These are phyloP conservation scores for Atherinosoma microstoma DNA, from an alignment of 2,797 vertebrate genomes.

Conservation along the genomic window DNA sequence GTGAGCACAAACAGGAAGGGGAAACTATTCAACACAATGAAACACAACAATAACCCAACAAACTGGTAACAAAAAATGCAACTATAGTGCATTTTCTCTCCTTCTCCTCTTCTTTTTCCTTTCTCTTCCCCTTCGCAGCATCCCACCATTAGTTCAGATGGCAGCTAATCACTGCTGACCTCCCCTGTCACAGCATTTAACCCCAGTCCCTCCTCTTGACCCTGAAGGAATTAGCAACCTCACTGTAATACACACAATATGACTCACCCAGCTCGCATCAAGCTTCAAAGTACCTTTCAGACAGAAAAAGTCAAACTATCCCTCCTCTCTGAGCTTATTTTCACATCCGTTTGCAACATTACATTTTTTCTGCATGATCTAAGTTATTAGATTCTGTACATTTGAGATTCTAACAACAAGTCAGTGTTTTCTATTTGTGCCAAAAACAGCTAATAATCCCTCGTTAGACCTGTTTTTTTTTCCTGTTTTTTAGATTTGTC, in stretches of 20 bases:
- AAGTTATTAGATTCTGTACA: neutral
- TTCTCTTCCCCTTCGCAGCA: constrained; percentile 43
- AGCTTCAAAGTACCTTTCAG: neutral
- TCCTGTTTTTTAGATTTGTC: too few relatives aligned
- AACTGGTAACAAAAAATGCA: constrained; percentile 31
- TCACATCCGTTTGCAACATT: neutral
- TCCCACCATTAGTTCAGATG: constrained; percentile 69
- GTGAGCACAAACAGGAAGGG: constrained; percentile 5
- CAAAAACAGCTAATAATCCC: neutral
- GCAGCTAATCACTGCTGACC: constrained; percentile 80
- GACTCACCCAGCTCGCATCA: neutral
- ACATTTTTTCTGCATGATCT: neutral
- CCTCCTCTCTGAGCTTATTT: neutral
- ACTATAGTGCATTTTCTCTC: neutral
- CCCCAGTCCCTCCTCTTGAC: constrained; percentile 75
- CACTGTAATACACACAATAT: constrained; percentile 62
- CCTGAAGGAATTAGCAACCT: constrained; percentile 69
- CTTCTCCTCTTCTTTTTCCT: constrained; percentile 21
- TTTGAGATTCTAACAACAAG: neutral
- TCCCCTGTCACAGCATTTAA: constrained; percentile 76
- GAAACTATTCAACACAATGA: constrained; percentile 18
- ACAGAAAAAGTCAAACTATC: neutral
- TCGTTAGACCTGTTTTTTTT: neutral
- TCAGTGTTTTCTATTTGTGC: neutral
- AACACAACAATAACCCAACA: constrained; percentile 25